Evolutionary conservation across 2,888 invertebrate species (phyloP).

Genomic region (Athetis lepigone): DNA sequence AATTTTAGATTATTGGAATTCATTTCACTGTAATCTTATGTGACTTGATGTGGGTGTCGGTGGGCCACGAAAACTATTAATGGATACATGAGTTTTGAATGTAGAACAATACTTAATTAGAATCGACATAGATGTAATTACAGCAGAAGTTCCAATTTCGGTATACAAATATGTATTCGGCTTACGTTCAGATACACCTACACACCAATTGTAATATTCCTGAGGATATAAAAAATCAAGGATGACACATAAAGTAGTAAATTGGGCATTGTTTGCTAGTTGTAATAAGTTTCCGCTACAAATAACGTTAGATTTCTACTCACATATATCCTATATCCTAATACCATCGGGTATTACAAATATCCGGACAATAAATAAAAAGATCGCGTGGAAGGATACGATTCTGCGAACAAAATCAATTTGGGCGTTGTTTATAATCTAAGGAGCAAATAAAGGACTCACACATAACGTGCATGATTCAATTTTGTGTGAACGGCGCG

Average conservation of each 20-base stretch:
- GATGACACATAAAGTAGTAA: neutral
- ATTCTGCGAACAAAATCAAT: conserved; percentile 47
- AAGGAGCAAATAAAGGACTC: conserved; percentile 41
- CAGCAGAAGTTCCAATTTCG: neutral
- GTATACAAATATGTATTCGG: neutral
- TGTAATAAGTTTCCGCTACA: neutral
- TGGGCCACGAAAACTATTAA: neutral
- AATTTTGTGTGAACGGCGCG: conserved; percentile 47
- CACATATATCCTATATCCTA: conserved; percentile 13
- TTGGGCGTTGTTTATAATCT: conserved; percentile 48
- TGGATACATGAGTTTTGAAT: neutral
- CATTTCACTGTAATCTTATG: neutral
- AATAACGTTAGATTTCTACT: neutral
- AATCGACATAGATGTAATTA: conserved; percentile 7
- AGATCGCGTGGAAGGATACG: conserved; percentile 34
- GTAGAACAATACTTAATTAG: neutral
- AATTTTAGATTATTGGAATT: conserved; percentile 3
- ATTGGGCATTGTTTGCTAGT: neutral
- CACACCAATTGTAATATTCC: neutral
- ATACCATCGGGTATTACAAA: conserved; percentile 31
- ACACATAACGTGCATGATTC: conserved; percentile 55
- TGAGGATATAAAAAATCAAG: neutral
- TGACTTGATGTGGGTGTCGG: conserved; percentile 4
- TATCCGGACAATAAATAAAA: conserved; percentile 39
- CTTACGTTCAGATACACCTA: neutral